Evolutionary conservation across 2,113 vertebrate species (phyloP).

Genomic region (Osmerus mordax): DNA sequence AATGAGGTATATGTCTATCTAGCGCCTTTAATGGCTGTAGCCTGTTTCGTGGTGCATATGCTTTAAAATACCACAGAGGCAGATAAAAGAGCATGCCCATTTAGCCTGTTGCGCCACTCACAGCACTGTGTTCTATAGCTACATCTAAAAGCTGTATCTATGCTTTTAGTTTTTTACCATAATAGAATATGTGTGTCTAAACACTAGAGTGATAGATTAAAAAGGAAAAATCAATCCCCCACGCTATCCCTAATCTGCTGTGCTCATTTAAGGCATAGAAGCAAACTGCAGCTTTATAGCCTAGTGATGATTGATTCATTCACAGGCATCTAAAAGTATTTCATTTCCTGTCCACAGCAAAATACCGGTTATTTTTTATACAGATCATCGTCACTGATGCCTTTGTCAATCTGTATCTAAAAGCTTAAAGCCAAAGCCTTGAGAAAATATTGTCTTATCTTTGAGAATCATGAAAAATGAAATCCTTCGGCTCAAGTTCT

Average conservation of each 20-base stretch:
- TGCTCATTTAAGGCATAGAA: not conserved
- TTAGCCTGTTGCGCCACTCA: not conserved
- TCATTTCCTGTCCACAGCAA: not conserved
- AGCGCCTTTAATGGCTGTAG: constrained; percentile 23
- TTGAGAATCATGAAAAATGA: constrained; percentile 21
- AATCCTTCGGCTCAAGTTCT: constrained; percentile 50
- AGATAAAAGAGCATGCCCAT: too few species aligned
- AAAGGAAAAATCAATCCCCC: constrained; percentile 21
- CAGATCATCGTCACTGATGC: constrained; percentile 35
- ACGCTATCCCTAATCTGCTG: constrained; percentile 29
- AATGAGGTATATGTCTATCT: constrained; percentile 52
- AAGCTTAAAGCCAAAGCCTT: constrained; percentile 56
- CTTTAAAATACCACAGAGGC: too few species aligned
- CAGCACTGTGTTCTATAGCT: constrained; percentile 1
- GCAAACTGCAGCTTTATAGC: constrained; percentile 18
- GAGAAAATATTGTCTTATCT: constrained; percentile 57
- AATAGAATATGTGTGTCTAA: constrained; percentile 25
- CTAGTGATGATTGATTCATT: constrained; percentile 15
- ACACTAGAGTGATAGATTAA: constrained; percentile 24
- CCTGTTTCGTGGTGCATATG: too few species aligned
- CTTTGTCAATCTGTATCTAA: constrained; percentile 39
- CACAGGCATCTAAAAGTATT: constrained; percentile 35
- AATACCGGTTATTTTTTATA: not conserved
- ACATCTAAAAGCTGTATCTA: not conserved
- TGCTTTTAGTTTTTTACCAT: not conserved